Base-by-base conservation (phyloP, 1,140 invertebrate species). In the Drosophila murphyi region DNA sequence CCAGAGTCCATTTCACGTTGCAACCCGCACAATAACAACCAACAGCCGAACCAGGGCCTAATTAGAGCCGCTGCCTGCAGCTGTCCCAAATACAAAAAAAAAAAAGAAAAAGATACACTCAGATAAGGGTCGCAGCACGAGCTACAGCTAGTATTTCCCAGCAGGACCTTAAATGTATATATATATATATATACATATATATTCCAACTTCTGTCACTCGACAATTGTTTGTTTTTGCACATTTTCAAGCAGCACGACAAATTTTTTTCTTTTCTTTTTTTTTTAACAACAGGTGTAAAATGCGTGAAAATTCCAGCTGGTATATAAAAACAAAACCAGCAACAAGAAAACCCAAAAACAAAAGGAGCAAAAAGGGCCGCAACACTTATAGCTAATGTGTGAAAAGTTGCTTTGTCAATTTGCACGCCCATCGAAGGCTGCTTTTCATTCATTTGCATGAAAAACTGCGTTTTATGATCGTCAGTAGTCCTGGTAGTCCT, bases 401-500 rank as follows among this genome's bases (percentile, higher is more conserved):
- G 88, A 91, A 91, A 90, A 88, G 83, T 91, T 83, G 57, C 57
- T 76, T 88, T 89, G 80, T 89, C 78, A 78, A 85, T 89, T 85
- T 85, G 51, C 81, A 85, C 85, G 85, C 80, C 78, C 82, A 61
- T 52, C 47, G 4, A 34, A 61, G 35, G 20, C 7, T 8, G 31
- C 6, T 45, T 56, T 89, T 90, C 82, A 82, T 90, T 89, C 75
- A 89, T 90, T 89, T 90, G 78, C 86, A 90, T 90, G 68, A 47
- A 10, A 29, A 28, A 7, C 7, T 20, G 20, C 20, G 20, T 20
- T 6, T 20, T 32, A 35, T 47, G 52, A 35, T 61, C 39, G 10
- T 71, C 70, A 85, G 81, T 85, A 85, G 69, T 80, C 48, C 32
- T 20, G 20, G 20, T 20, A 20, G 20, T 20, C 20, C 20, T 20